Evolutionary conservation across 1,140 invertebrate species (phyloP), one percentile per base, ranked within the genome.

Genomic region (Phenacoccus solenopsis): DNA sequence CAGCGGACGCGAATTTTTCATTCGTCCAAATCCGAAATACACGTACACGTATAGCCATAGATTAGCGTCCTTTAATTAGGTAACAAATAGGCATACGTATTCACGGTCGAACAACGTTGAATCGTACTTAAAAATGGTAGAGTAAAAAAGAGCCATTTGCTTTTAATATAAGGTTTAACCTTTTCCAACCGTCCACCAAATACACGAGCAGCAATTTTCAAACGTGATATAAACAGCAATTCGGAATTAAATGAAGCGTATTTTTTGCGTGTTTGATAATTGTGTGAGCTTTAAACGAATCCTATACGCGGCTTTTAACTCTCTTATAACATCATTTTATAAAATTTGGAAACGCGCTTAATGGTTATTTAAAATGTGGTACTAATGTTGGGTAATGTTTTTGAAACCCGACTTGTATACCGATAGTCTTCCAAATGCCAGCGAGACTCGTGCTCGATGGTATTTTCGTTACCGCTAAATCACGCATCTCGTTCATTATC

Each of bases 221-320:
- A 49, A 49, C 3, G 16, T 9, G 38, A 49, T 49, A 49, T 49
- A 49, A 49, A 49, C 38, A 49, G 38, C 38, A 49, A 49, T 49
- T 49, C 16, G 38, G 38, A 3, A n/a, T 49, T 49, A 49, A 49
- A 49, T 49, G 38, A 49, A 49, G 38, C 38, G 38, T 49, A 49
- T 49, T 49, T 49, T 49, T 49, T 49, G 38, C 38, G 38, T 49
- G 38, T 49, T 49, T 49, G 38, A 49, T 49, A 49, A 49, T 49
- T 49, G 38, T n/a, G n/a, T n/a, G 20, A 49, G 5, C 20, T 49
- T 49, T 49, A 9, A 49, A 49, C 38, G 38, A 49, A 49, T 49
- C 38, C 38, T 49, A 49, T 49, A 49, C 38, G 38, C 12, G 20
- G 38, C 38, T 49, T 49, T 49, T 49, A 49, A 49, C 38, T 49